Evolutionary conservation across 2,797 vertebrate genomes (phyloP), one percentile per base, ranked within the genome.

Genomic region (Heliangelus exortis): DNA sequence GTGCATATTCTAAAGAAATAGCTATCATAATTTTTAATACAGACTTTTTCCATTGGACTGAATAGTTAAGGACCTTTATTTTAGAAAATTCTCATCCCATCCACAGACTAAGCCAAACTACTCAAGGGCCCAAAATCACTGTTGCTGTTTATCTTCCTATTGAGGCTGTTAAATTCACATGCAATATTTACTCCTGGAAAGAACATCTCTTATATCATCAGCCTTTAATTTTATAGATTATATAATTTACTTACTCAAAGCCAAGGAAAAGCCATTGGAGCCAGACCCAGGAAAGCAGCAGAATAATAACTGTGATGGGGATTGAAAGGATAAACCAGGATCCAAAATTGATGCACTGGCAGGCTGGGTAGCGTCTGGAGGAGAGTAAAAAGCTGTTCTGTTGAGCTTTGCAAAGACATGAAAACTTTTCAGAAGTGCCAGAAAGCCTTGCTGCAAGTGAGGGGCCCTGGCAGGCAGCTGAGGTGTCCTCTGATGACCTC

Each of bases 251-350:
- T 99, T 98, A 99, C 99, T 99, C 97, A 95, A 98, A 98, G 73
- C 98, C 98, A 66, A 99, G 96, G 97, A 98, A 99, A 88, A 99
- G 94, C 98, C 98, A 99, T 23, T 98, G 98, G 26, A 99, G 97
- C 98, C 99, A 99, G 8, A 98, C 48, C 99, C 99, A 99, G 50
- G 98, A 98, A 26, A 99, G 96, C 62, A 99, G 16, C 39, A 99
- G 96, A 97, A 99, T 97, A 81, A 98, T 95, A 31, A 99, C 21
- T 29, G 98, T 97, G 54, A 98, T 97, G 6, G 99, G 99, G 87
- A 99, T 97, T 87, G 98, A 98, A 92, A 99, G 51, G 55, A 99
- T 29, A 88, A 99, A 98, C 99, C 99, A 99, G 59, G 98, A 99
- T 69, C 98, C 99, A 91, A 99, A 99, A 97, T 99, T 99, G 77